Conservation (phyloP, 2,888 invertebrate genomes). For the Calameuta pallipes region DNA sequence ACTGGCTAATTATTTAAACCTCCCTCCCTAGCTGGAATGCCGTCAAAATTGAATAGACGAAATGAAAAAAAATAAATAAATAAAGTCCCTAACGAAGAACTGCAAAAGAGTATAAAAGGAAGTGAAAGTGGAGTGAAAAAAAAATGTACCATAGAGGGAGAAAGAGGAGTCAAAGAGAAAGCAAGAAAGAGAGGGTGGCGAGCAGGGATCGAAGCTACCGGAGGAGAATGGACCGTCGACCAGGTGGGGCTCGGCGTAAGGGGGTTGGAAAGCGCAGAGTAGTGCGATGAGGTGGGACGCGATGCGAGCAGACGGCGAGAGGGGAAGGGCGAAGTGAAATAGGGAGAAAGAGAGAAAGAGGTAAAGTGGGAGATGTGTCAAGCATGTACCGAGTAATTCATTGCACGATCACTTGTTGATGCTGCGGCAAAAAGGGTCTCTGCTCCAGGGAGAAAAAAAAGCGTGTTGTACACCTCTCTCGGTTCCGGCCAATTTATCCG, state of each 20-base stretch:
- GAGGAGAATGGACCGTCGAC: too few relatives aligned
- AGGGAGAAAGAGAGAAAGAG: conserved; percentile 12
- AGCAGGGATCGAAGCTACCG: conserved; percentile 5
- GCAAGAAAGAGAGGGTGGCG: background rate
- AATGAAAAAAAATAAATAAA: background rate
- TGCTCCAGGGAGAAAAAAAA: conserved; percentile 6
- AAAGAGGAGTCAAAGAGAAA: background rate
- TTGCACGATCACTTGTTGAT: conserved; percentile 24
- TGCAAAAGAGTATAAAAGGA: background rate
- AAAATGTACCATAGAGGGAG: background rate
- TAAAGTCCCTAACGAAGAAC: background rate
- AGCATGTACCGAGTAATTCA: conserved; percentile 23
- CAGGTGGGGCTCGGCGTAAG: too few relatives aligned
- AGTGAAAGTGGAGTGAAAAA: background rate
- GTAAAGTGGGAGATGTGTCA: conserved; percentile 18
- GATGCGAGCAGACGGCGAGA: background rate
- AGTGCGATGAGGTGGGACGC: background rate
- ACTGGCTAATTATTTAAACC: too few relatives aligned
- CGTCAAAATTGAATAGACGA: background rate
- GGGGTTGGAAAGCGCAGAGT: too few relatives aligned
- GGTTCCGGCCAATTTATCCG: background rate
- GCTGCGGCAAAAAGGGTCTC: conserved; percentile 21
- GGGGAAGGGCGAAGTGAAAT: background rate
- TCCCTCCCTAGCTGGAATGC: too few relatives aligned
- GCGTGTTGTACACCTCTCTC: conserved; percentile 5